Evolutionary conservation across 2,113 vertebrate species (phyloP), one percentile per base, ranked within the genome.

Genomic region (Neodontobutis hainanensis): DNA sequence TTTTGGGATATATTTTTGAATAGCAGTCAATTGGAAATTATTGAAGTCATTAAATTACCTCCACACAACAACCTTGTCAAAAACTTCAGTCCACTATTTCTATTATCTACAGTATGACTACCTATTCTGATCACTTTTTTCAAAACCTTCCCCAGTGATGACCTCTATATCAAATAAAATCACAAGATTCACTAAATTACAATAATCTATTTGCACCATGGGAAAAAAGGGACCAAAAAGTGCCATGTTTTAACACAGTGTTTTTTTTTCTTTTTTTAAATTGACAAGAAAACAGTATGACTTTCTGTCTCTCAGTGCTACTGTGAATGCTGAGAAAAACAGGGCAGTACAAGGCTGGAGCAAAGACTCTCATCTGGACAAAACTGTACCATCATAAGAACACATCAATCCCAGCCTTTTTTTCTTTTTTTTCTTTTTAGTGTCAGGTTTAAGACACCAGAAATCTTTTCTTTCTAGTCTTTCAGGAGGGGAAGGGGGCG

Each of bases 171-270:
- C 40, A 90, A 88, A 58, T 85, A 78, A 74, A 85, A 87, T 89
- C 83, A 85, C 81, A 87, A 89, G 83, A 73, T 70, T 55, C 67
- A 78, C 72, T 43, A 58, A 58, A 42, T 46, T 36, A 59, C 53
- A 34, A 77, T 70, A 52, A 84, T 61, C 55, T 63, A 61, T 66
- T 78, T 78, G 67, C 80, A 84, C 71, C 2, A 75, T 56, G 36
- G 50, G 70, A 69, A 85, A 70, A 88, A 87, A 88, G 88, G 87
- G 83, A 87, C 71, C 19, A 27, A 27, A 27, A 27, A 85, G 83
- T 88, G 89, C 82, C 60, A 77, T 61, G 14, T 78, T 75, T 73
- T 19, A 82, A 85, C 85, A 89, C 87, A 90, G 88, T 89, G 86
- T 68, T 87, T 53, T 47, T 15, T 43, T 44, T 46, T 51, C 50